Conservation (phyloP, 2,888 invertebrate species). For the Lasioglossum vierecki region DNA sequence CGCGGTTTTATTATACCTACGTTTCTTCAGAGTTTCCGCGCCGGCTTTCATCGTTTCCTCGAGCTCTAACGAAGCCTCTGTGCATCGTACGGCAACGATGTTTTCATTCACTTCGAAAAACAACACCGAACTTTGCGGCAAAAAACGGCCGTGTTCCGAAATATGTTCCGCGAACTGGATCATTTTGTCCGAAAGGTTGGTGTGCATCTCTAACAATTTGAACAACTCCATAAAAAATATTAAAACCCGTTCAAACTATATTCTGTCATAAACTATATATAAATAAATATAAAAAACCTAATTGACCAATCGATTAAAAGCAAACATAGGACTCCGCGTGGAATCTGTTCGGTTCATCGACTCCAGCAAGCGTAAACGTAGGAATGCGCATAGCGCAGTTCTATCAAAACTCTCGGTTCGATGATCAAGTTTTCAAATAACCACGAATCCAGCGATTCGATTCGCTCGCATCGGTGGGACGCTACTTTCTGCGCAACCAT, state of each 20-base stretch:
- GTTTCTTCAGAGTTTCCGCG: background rate
- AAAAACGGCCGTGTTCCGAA: background rate
- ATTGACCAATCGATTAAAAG: background rate
- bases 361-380: background rate
- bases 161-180: background rate
- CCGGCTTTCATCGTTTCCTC: background rate
- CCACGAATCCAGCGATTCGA: slow-evolving; percentile 2
- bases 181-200: background rate
- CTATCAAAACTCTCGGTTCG: background rate
- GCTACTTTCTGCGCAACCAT: background rate
- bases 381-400: background rate
- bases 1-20: background rate
- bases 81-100: background rate
- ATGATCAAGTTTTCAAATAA: slow-evolving; percentile 18
- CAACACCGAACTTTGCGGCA: background rate
- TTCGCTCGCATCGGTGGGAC: background rate
- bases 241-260: background rate
- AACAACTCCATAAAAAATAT: background rate
- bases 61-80: background rate
- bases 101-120: background rate
- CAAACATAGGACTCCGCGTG: background rate
- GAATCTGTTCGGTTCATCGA: background rate
- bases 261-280: no score
- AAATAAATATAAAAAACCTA: no score
- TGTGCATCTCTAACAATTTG: background rate